Evolutionary conservation across 1,140 invertebrate species (phyloP), one percentile per base, ranked within the genome.

Genomic region (Drosophila sproati): DNA sequence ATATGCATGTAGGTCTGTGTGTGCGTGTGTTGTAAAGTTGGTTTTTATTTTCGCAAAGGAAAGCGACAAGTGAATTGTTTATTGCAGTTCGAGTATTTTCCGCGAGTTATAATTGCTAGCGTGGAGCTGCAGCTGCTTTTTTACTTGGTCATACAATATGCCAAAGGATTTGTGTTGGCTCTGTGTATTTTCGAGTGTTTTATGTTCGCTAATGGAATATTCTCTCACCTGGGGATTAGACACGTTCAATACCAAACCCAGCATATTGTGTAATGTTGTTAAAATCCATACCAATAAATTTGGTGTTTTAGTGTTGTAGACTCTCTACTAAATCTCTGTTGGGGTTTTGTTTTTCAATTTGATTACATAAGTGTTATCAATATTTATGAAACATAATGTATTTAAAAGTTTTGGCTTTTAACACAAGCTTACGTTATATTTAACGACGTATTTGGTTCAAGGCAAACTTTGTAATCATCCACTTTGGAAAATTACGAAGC

Each of bases 401-500:
- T 39, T 32, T 8, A 34, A 47, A 48, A 60, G n/a, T 48, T 35
- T 34, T 4, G 5, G 31, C 37, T 54, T 31, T 64, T 35, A 54
- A 39, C 63, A 68, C 63, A 41, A 67, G 55, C 64, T 73, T 34
- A 69, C 55, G 64, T 39, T 55, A 39, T 63, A 56, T 57, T 71
- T 56, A 64, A n/a, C 55, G 32, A 28, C 20, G 41, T 31, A 45
- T 54, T 52, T 52, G 52, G 10, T 51, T 60, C 41, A 60, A 60
- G 55, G 48, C 55, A 43, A 56, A 51, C 61, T 77, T 51, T 62
- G 32, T 59, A 57, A 76, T 72, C 78, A 87, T 61, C 64, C 83
- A 87, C 79, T 86, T 68, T 54, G 75, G 72, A 63, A 77, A 70
- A 73, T 50, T 67, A 31, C 63, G 47, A 73, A 57, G 45, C 31